Conservation (phyloP, 2,113 vertebrate genomes). For the Ascaphus truei region DNA sequence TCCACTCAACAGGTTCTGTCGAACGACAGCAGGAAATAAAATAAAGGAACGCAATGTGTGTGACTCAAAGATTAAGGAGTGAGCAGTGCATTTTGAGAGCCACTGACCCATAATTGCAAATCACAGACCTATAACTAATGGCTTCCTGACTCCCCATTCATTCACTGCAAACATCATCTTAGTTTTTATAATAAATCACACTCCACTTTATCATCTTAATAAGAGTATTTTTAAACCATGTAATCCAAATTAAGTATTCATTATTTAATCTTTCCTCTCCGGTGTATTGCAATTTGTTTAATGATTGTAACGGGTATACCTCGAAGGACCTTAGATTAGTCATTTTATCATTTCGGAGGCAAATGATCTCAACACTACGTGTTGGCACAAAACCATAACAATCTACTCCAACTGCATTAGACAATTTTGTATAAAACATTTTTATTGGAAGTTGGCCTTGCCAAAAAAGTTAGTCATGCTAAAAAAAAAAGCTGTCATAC, state of each 20-base stretch:
- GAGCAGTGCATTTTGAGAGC: too few relatives aligned
- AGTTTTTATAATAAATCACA: too few relatives aligned
- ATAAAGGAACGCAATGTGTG: too few relatives aligned
- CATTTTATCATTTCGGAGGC: neutral
- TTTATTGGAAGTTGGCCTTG: neutral
- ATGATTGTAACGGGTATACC: neutral
- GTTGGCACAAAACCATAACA: neutral
- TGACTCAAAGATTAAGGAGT: too few relatives aligned
- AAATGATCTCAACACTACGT: neutral
- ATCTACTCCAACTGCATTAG: neutral
- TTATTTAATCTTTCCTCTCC: neutral
- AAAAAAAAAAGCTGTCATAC: conserved; percentile 3
- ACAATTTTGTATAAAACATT: neutral
- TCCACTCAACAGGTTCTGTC: too few relatives aligned
- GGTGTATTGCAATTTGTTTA: neutral
- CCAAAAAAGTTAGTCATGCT: conserved; percentile 21
- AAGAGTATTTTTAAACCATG: too few relatives aligned
- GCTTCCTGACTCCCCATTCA: too few relatives aligned
- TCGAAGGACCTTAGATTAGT: neutral
- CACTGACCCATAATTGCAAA: too few relatives aligned
- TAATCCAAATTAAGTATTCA: neutral
- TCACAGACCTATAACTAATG: too few relatives aligned
- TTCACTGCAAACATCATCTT: too few relatives aligned
- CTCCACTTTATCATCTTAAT: too few relatives aligned
- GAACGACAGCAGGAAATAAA: too few relatives aligned